Percentiles rank a stretch among this genome's conserved stretches.
phyloP scores from a whole-genome alignment of 2,797 vertebrate species.

The Eremophila alpestris region DNA sequence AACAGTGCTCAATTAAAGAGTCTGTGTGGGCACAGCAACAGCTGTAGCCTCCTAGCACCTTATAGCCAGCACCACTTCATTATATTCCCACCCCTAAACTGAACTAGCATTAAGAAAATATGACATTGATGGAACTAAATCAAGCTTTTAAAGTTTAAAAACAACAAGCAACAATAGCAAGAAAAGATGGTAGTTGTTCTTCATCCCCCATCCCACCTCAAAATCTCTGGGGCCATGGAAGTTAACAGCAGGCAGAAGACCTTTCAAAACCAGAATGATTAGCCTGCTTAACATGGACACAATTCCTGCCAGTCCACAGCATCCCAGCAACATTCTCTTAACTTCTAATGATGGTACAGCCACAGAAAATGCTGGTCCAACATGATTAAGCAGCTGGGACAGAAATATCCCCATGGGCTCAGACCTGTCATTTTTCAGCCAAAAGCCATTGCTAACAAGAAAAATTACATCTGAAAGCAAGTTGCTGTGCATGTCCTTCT shows the following conservation, averaged over 20 bases:
- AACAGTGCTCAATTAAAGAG: background rate
- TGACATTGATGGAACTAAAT: background rate
- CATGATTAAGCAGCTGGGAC: slow-evolving; percentile 55
- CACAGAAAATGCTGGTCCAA: slow-evolving; percentile 32
- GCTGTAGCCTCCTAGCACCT: background rate
- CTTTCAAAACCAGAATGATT: slow-evolving; percentile 1
- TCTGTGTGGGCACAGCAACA: background rate
- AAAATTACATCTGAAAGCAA: slow-evolving; percentile 66
- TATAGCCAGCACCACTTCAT: background rate
- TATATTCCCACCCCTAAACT: background rate
- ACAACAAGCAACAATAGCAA: background rate
- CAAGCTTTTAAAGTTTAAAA: background rate
- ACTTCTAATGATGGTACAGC: slow-evolving; percentile 7
- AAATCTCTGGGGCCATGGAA: background rate
- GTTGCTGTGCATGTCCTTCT: slow-evolving; percentile 18
- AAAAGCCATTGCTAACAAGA: slow-evolving; percentile 49
- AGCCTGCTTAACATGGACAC: background rate
- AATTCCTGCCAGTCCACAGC: background rate
- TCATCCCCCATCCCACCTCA: background rate
- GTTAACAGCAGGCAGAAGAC: background rate
- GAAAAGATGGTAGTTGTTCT: background rate
- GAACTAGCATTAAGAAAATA: background rate
- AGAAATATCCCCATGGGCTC: background rate
- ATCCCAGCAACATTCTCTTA: slow-evolving; percentile 2
- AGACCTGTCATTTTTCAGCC: slow-evolving; percentile 55